Evolutionary conservation across 2,888 invertebrate genomes (phyloP).

Genomic region (Synergus japonicus): DNA sequence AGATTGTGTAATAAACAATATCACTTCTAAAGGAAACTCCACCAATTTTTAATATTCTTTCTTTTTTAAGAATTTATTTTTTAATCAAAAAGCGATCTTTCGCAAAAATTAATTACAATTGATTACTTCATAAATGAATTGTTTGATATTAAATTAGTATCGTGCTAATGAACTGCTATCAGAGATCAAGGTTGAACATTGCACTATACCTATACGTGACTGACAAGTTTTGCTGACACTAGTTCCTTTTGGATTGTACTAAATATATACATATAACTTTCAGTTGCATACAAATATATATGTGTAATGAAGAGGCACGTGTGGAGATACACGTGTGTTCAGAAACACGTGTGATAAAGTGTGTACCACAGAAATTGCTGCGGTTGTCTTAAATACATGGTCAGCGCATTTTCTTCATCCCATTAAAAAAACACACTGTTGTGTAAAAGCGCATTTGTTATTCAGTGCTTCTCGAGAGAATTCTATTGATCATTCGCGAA

Average conservation of each 20-base stretch:
- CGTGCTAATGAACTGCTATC: conserved; percentile 1
- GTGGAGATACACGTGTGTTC: neutral
- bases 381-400: neutral
- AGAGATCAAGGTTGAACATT: neutral
- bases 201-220: neutral
- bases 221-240: neutral
- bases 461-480: neutral
- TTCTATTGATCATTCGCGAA: neutral
- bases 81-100: no score
- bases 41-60: no score
- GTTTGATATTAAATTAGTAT: no score
- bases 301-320: neutral
- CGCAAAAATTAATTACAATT: no score
- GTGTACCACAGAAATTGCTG: neutral
- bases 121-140: neutral
- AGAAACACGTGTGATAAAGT: neutral
- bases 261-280: neutral
- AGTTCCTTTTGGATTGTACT: neutral
- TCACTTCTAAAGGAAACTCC: no score
- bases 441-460: neutral
- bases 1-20: no score
- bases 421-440: neutral
- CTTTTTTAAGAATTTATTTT: no score
- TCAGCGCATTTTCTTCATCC: neutral
- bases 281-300: neutral